A percentile compares a stretch with the other conserved stretches of the same genome.
Conservation (phyloP, 2,113 vertebrate genomes). For the Chlamydotis undulata region DNA sequence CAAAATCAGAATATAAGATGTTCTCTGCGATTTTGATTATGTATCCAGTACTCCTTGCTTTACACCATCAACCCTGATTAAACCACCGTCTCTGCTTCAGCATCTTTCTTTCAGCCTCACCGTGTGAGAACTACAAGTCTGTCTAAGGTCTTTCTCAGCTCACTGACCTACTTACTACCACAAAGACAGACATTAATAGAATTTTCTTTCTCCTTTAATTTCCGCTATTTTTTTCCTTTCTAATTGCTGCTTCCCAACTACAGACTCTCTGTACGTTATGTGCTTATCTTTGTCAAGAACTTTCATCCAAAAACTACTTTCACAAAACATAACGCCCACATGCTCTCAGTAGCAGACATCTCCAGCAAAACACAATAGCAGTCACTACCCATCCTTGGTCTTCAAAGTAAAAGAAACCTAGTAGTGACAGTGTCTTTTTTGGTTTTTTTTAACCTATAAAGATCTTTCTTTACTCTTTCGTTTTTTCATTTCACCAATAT, state of each 20-base stretch:
- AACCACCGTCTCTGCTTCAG: neutral
- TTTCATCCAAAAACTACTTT: neutral
- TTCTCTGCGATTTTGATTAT: neutral
- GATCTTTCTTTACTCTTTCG: neutral
- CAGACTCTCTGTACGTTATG: neutral
- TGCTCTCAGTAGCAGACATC: neutral
- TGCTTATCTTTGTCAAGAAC: neutral
- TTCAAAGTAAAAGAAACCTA: neutral
- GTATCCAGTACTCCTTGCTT: neutral
- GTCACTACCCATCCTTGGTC: neutral
- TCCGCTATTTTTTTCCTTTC: neutral
- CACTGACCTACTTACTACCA: slow-evolving; percentile 13
- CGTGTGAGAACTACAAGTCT: neutral
- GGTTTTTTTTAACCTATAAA: neutral
- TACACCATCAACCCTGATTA: neutral
- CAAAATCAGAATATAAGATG: neutral
- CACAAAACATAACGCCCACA: neutral
- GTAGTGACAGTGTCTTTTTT: neutral
- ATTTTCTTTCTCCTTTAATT: slow-evolving; percentile 4
- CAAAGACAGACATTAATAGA: neutral
- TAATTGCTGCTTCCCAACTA: neutral
- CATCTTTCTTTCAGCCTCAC: neutral
- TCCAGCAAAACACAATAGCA: neutral
- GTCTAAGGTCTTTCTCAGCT: neutral
- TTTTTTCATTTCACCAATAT: neutral